These are phyloP conservation scores for Acromyrmex charruanus DNA, from an alignment of 1,140 invertebrate species.

Conservation along the genomic window DNA sequence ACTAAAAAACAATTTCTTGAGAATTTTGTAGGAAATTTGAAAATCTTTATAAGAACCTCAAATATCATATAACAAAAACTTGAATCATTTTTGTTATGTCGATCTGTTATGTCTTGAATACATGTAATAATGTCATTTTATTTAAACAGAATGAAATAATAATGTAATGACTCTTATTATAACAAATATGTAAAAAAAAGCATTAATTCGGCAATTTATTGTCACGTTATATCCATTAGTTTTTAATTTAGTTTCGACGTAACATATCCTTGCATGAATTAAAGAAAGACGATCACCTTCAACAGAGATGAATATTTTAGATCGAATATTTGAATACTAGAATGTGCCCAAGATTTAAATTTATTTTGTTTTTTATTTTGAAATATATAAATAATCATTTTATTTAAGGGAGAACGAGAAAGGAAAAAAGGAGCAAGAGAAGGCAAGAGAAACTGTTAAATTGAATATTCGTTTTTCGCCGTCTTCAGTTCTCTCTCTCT, in stretches of 20 bases:
- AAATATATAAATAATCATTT: neutral
- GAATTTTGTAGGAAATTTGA: neutral
- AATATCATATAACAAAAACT: neutral
- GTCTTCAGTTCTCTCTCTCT: too few relatives aligned
- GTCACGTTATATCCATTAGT: neutral
- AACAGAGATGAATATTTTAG: neutral
- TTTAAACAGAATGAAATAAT: neutral
- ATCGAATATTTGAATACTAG: neutral
- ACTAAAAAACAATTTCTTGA: neutral
- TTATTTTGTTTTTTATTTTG: neutral
- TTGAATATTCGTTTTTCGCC: too few relatives aligned
- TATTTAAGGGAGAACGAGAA: neutral
- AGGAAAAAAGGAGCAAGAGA: too few relatives aligned
- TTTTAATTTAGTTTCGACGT: neutral
- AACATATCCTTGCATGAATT: neutral
- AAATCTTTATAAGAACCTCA: neutral
- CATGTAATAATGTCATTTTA: neutral
- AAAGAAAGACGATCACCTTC: neutral
- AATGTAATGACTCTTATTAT: neutral
- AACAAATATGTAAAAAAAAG: neutral
- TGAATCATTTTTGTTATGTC: neutral
- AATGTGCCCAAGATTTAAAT: neutral
- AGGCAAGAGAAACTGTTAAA: neutral
- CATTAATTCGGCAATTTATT: neutral
- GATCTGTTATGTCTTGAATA: neutral